Evolutionary conservation across 2,797 vertebrate species (phyloP), one percentile per base, ranked within the genome.

Genomic region (Psittacula derbiana): DNA sequence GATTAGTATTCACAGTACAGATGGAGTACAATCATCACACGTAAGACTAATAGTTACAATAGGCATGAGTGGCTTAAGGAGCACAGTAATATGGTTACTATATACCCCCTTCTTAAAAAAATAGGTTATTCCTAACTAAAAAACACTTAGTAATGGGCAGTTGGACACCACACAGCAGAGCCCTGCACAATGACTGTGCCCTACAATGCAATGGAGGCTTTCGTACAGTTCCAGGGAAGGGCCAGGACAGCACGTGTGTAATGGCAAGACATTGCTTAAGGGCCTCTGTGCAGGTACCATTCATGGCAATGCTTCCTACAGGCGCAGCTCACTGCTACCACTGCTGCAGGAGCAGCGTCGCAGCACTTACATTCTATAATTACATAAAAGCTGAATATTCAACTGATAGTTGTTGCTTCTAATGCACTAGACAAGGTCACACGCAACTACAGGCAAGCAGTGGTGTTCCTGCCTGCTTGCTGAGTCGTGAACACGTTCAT

Each of bases 81-180:
- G 80, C 87, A 76, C 43, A 3, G 16, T 30, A 44, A 30, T 11
- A 60, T 7, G 61, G 65, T 89, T 92, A 50, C 93, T 91, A 23
- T 23, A 53, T 33, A 49, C 79, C 83, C 91, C 89, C 72, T 76
- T 44, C 44, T 80, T 90, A 89, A 95, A 96, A 96, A 91, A 92
- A 93, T 89, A 95, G 14, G 96, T 97, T 97, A 92, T 97, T 97
- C 86, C 96, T 97, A 95, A 92, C 93, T 93, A 92, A 93, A 95
- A 94, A 90, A 8, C 58, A 49, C 64, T 36, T 10, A 72, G 88
- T 84, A 64, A 70, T 31, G 2, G 4, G 78, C 93, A 95, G 79
- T 61, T 95, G 84, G 81, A 58, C 46, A 49, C 62, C 87, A 94
- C 70, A 7, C 17, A 92, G 96, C 92, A 93, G 96, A 96, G 96